Evolutionary conservation across 2,888 invertebrate genomes (phyloP), one percentile per base, ranked within the genome.

Genomic region (Sminthurinus aureus): DNA sequence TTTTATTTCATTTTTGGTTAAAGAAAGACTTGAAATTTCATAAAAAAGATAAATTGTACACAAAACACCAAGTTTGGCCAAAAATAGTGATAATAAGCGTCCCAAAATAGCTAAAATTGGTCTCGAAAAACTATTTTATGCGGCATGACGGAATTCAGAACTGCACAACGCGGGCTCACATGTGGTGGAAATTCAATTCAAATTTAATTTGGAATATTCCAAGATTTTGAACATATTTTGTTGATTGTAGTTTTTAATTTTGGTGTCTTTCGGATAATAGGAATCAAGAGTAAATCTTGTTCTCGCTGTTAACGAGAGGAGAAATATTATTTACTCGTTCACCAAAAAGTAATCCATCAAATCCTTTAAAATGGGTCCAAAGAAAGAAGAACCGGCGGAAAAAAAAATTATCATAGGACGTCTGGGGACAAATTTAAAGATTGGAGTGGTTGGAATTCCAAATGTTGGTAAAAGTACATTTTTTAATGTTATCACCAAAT

Each of bases 391-490:
- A 66, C 96, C 95, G 90, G 95, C 95, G 20, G 38, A 97, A 90
- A 94, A 93, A 90, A 96, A 97, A 89, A 95, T 96, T 50, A 92
- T 98, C 82, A 96, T 99, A 90, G 99, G 99, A 38, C 93, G 98
- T 88, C 95, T 99, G 85, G 98, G 98, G 73, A 98, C 98, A 81
- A 98, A 97, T 92, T 92, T 99, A 85, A 97, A 69, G 20, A 95
- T 97, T 89, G 99, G 99, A 84, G 92, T 93, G 86, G 88, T 97
- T 85, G 96, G 96, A 78, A 94, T 99, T 83, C 99, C 99, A 51
- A 99, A 99, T 92, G 99, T 99, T 85, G 99, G 99, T 85, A 99
- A 99, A 91, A 98, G 98, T 12, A 99, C 99, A 79, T 99, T 99
- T 92, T 99, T 99, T 93, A 99, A 99, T 91, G 98, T 99, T 38